phyloP scores from a whole-genome alignment of 2,888 invertebrate species.

The Tenthredo notha region DNA sequence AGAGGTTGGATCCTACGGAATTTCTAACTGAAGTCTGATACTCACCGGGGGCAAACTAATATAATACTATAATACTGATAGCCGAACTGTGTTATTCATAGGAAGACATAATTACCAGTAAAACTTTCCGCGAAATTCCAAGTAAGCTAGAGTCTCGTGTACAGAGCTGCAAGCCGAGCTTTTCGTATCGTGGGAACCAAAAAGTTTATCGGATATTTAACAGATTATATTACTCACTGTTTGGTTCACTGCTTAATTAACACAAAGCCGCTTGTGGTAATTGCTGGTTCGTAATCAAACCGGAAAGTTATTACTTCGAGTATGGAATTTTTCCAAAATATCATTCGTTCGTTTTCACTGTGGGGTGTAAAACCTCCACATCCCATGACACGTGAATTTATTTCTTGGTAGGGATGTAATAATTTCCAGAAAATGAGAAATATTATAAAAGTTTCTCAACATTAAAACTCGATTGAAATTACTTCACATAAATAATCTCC shows the following conservation, averaged over 20 bases:
- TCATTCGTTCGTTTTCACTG: neutral
- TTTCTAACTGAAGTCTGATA: neutral
- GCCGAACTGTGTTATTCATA: neutral
- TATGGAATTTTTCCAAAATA: neutral
- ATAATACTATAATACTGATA: constrained; percentile 24
- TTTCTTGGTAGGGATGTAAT: neutral
- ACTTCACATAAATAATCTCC: neutral
- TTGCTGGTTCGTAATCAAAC: neutral
- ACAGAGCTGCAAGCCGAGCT: neutral
- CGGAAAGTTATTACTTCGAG: neutral
- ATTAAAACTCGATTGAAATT: neutral
- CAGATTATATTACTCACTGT: neutral
- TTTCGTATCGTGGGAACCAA: neutral
- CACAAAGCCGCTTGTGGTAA: neutral
- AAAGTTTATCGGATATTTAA: neutral
- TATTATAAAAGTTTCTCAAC: neutral
- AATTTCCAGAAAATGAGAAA: neutral
- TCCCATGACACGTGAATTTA: neutral
- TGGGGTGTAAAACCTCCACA: neutral
- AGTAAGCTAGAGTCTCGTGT: neutral
- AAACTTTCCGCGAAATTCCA: neutral
- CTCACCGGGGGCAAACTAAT: neutral
- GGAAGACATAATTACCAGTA: neutral
- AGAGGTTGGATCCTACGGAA: constrained; percentile 22
- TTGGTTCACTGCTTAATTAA: constrained; percentile 5